Evolutionary conservation across 2,113 vertebrate genomes (phyloP), one percentile per base, ranked within the genome.

Genomic region (Malurus elegans): DNA sequence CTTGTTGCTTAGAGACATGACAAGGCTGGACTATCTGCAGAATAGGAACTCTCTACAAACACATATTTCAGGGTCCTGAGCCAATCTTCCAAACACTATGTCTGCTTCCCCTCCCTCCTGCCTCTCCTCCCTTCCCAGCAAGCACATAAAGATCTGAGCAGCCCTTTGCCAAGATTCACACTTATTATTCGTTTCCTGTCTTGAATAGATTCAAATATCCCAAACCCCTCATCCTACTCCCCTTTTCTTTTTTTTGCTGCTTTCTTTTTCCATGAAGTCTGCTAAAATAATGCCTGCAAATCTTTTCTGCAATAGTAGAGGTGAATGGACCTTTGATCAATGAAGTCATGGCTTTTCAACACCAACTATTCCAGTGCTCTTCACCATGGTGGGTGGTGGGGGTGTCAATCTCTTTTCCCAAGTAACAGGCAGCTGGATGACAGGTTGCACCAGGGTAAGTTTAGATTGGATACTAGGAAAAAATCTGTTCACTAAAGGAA

Each of bases 1-100:
- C 65, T 87, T 81, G 93, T 94, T 93, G 84, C 93, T 95, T 95
- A 92, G 91, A 93, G 70, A 95, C 81, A 16, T 61, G 66, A 40
- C 44, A 91, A 86, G 51, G 58, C 38, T 58, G 64, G 64, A 57
- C 61, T 89, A 26, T 87, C 53, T 95, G 50, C 89, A 92, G 80
- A 82, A 79, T 9, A 71, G 47, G 14, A 86, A 32, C 70, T 79
- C 87, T 47, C 76, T 84, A 26, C 69, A 88, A 88, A 86, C 56
- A 80, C 25, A 16, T 91, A 53, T 93, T 91, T 67, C 80, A 87
- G 36, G 25, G 34, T 87, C 24, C 70, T 79, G 57, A 95, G 84
- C 45, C 69, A 79, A 45, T 45, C 29, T 86, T 86, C 25, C n/a
- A 74, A 91, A 76, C 17, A 11, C 40, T 60, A 0, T 54, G 8